phyloP scores from a whole-genome alignment of 2,797 vertebrate species.

The Gadopsis bispinosus region DNA sequence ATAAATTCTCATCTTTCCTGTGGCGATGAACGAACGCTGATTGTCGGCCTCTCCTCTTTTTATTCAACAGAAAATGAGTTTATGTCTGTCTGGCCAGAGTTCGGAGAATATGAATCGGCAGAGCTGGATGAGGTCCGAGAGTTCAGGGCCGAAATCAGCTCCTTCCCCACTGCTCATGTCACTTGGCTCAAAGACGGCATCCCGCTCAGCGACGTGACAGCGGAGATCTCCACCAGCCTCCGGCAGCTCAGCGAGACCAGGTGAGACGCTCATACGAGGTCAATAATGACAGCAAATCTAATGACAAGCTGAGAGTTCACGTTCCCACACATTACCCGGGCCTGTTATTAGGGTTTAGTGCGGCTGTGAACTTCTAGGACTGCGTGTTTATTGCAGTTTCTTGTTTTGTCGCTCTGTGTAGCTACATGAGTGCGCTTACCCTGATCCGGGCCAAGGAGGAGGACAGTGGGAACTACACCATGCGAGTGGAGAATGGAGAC shows the following conservation, averaged over 20 bases:
- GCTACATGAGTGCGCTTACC: conserved; percentile 90
- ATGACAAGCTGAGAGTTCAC: conserved; percentile 45
- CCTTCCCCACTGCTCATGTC: conserved; percentile 89
- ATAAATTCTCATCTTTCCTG: neutral
- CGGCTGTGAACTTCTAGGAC: conserved; percentile 4
- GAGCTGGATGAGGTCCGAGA: conserved; percentile 93
- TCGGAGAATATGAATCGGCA: conserved; percentile 86
- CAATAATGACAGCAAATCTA: conserved; percentile 32
- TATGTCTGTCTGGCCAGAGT: conserved; percentile 86
- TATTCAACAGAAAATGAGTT: conserved; percentile 89
- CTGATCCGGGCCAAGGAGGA: conserved; percentile 97
- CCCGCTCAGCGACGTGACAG: conserved; percentile 89
- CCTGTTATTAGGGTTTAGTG: conserved; percentile 51
- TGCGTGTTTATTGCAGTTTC: conserved; percentile 10
- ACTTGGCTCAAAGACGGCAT: conserved; percentile 93
- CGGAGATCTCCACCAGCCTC: conserved; percentile 90
- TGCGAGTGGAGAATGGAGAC: conserved; percentile 90
- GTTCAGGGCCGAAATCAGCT: conserved; percentile 88
- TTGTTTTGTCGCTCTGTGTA: conserved; percentile 69
- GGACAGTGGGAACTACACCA: conserved; percentile 95
- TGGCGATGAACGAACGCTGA: neutral
- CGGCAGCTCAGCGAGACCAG: conserved; percentile 88
- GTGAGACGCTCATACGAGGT: conserved; percentile 77
- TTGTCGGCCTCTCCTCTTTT: conserved; percentile 11
- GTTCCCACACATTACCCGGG: conserved; percentile 19